phyloP scores from a whole-genome alignment of 2,888 invertebrate species.

The Drosophila pseudotakahashii region DNA sequence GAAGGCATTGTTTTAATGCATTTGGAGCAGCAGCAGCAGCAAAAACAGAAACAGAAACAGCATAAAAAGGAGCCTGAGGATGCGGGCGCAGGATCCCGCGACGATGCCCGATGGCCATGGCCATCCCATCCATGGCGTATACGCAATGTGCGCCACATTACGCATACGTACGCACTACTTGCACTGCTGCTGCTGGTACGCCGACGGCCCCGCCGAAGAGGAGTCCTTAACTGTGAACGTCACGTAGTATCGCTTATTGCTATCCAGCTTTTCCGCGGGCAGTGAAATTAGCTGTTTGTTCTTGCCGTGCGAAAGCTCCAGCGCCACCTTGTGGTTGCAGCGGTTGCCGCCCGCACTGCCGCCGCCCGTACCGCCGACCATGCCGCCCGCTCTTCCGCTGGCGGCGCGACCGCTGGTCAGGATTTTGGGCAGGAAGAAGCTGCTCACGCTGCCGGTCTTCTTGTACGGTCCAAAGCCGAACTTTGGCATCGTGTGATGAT shows the following conservation, averaged over 20 bases:
- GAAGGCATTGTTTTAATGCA: slow-evolving; percentile 80
- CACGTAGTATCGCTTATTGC: slow-evolving; percentile 95
- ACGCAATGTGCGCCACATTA: slow-evolving; percentile 57
- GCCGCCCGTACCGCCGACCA: slow-evolving; percentile 24
- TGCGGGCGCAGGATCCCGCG: slow-evolving; percentile 19
- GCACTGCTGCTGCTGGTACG: slow-evolving; percentile 37
- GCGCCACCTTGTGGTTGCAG: slow-evolving; percentile 86
- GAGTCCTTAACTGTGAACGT: slow-evolving; percentile 94
- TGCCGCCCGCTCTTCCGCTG: slow-evolving; percentile 44
- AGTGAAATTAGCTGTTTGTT: slow-evolving; percentile 94
- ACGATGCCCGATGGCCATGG: too few species aligned
- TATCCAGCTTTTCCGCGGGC: slow-evolving; percentile 94
- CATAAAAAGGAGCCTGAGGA: slow-evolving; percentile 16
- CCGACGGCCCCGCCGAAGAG: slow-evolving; percentile 23
- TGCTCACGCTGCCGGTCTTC: slow-evolving; percentile 85
- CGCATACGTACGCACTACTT: slow-evolving; percentile 58
- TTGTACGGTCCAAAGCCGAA: slow-evolving; percentile 87
- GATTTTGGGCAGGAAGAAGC: slow-evolving; percentile 89
- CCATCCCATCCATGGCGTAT: slow-evolving; percentile 18
- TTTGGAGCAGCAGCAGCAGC: slow-evolving; percentile 58
- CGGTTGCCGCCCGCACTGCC: slow-evolving; percentile 52
- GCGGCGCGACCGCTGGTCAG: slow-evolving; percentile 79
- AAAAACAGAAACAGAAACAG: slow-evolving; percentile 1
- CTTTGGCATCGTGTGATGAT: slow-evolving; percentile 92
- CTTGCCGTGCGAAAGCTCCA: slow-evolving; percentile 93